These are phyloP conservation scores for Silurus aristotelis DNA, from an alignment of 2,797 vertebrate genomes.

Conservation along the genomic window DNA sequence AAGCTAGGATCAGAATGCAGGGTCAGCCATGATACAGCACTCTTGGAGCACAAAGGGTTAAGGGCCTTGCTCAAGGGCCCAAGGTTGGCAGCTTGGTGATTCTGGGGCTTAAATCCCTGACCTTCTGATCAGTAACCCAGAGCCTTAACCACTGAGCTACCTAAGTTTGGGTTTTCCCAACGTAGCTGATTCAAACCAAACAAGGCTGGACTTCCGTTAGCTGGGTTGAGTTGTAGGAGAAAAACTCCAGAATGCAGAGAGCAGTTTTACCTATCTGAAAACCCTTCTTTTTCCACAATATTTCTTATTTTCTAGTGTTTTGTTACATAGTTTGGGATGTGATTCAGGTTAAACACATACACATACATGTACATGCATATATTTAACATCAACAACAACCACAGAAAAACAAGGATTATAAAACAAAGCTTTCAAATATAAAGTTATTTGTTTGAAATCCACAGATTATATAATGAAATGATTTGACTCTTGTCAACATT, in stretches of 20 bases:
- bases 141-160: too few relatives aligned
- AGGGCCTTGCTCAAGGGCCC: too few relatives aligned
- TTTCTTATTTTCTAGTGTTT: neutral
- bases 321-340: neutral
- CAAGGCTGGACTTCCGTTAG: neutral
- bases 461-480: constrained; percentile 7
- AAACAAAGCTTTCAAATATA: neutral
- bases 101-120: too few relatives aligned
- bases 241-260: neutral
- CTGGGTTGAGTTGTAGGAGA: neutral
- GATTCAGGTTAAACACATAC: neutral
- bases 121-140: too few relatives aligned
- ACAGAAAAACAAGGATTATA: neutral
- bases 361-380: neutral
- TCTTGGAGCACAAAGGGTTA: too few relatives aligned
- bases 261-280: neutral
- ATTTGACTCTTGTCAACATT: constrained; percentile 16
- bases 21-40: too few relatives aligned
- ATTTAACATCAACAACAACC: too few relatives aligned
- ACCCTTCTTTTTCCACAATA: neutral
- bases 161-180: neutral
- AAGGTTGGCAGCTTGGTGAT: too few relatives aligned
- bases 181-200: neutral
- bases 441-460: neutral
- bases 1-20: too few relatives aligned